Evolutionary conservation across 2,888 invertebrate species (phyloP), one percentile per base, ranked within the genome.

Genomic region (Ashinkailepas kermadecensis): DNA sequence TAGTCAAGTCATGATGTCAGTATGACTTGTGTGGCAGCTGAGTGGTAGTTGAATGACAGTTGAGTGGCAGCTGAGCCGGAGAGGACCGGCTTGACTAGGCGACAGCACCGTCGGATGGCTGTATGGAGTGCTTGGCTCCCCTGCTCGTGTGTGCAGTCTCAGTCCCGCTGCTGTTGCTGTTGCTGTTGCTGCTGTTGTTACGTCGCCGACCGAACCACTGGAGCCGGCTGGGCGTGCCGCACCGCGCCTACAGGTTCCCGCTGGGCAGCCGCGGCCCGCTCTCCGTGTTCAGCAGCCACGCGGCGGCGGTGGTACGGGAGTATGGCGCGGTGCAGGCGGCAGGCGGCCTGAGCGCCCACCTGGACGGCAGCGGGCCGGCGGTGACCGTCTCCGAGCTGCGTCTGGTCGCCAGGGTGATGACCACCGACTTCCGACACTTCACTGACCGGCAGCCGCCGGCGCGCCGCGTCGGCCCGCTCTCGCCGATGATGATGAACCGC

Each of bases 401-500:
- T 10, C 70, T 74, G 54, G 54, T 74, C 18, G 7, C 8, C 25
- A 21, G 70, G 15, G 70, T 74, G 54, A 74, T 74, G 70, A 25
- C 70, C 7, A 8, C 70, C 15, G 70, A 74, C 70, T 74, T 74
- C 54, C 4, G 18, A 25, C 25, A 25, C 70, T 74, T 74, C 54
- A 54, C 25, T 18, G 70, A 74, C 70, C 70, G 70, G 4, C 70
- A 25, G 70, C 70, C 70, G 70, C 39, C 70, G 39, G 70, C 54
- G 18, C 39, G 25, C 7, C 39, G 70, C 10, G 9, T 8, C 39
- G 25, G 54, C 39, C 15, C 18, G 25, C 10, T 25, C 7, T 25
- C 70, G 11, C 25, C 12, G n/a, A 74, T 74, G 70, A 74, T 74
- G 70, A 74, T 74, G 70, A 54, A 74, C 54, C 70, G 25, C 25